Evolutionary conservation across 2,113 vertebrate species (phyloP), one percentile per base, ranked within the genome.

Genomic region (Prunella fulvescens): DNA sequence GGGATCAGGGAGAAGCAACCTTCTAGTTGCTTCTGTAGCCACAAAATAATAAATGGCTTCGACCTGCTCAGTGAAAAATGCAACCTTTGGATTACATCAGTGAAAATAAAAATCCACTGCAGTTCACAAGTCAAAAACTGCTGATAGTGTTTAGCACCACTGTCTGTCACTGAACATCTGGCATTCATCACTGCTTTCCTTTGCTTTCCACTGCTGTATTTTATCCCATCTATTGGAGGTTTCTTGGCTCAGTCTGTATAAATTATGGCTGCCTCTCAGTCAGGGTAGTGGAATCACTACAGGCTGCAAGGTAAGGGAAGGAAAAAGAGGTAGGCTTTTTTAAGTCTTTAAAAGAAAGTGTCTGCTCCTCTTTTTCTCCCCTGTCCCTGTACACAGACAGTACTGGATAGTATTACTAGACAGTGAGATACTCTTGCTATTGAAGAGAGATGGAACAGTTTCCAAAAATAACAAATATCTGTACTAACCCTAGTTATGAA

Each of bases 161-260:
- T 78, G 66, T 89, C 93, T 96, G 70, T 94, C 31, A 4, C 23
- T 42, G 61, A 95, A 95, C 94, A 96, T 96, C 93, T 96, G 93
- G 96, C 60, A 64, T 94, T 94, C 74, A 80, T 97, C 89, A 85
- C 29, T 66, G 74, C 84, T 82, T 86, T 66, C 67, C 61, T 92
- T 86, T 74, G 33, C 92, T 56, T 92, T 85, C 74, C 60, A 18
- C 67, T 95, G 91, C 87, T 54, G 45, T 91, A 91, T 96, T 96
- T 97, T 79, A 95, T 94, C 82, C 77, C 90, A 80, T 90, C 91
- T 94, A 28, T 81, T 91, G 54, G 91, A 84, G 89, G 67, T 76
- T 97, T 88, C 89, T 81, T 86, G 88, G 77, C 57, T 37, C 50
- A 92, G 61, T 62, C 89, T 61, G 5, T 84, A n/a, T 92, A 67